Base-by-base conservation (phyloP, 2,113 vertebrate genomes). In the Grammomys surdaster region DNA sequence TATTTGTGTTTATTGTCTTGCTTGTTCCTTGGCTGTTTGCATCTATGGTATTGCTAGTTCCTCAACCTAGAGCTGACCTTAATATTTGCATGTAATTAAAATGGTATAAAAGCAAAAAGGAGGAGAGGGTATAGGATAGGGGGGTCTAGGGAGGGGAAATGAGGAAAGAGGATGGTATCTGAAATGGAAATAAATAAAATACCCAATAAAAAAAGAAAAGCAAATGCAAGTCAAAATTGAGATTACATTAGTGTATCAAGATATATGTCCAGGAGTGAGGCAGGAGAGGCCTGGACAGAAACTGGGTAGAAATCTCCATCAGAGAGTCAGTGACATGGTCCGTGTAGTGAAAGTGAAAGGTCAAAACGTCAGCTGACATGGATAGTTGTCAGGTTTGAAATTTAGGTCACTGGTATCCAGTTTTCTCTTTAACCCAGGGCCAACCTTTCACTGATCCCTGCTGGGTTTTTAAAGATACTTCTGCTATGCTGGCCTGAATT, bases 381-480 rank as follows among this genome's bases (percentile, higher is more conserved):
- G 5, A 33, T 78, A 7, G 72, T 58, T 94, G 89, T 90, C 70
- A 63, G 13, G 8, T 54, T 51, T 51, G 56, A 92, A 72, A 78
- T 63, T 87, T 24, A 90, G 92, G 26, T 77, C 82, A 58, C 17
- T 60, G 11, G 31, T 91, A 63, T 6, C 28, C 7, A 31, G 40
- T 75, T 12, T n/a, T 84, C 7, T 82, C 85, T 78, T 88, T 73
- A 58, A 54, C 46, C 14, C 24, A 40, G 40, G 24, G 3, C 10
- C 80, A 16, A 17, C 69, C 36, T 51, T 58, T 89, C 89, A 51
- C 67, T 81, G 26, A 46, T 90, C 10, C 28, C 58, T 43, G 36
- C 1, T 91, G 51, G 56, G 24, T 77, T 93, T 87, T 94, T 89
- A 54, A 89, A 89, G 65, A 90, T 10, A 3, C 67, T 85, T n/a